These are phyloP conservation scores for Bolinopsis microptera DNA, from an alignment of 37 sponge, comb jelly and placozoan species.

Conservation along the genomic window DNA sequence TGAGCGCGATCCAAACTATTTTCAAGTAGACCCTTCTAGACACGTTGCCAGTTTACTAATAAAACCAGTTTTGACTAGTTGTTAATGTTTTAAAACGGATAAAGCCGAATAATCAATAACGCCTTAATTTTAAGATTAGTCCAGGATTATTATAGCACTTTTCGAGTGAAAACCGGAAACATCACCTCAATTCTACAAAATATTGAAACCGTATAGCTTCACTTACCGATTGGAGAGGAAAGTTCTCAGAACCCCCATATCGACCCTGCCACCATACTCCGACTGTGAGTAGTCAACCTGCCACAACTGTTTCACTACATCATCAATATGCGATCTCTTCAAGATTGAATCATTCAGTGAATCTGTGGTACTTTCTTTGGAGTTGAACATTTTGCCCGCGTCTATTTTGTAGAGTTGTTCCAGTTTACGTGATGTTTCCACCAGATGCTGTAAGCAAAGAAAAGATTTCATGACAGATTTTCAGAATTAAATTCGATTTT, in stretches of 20 bases:
- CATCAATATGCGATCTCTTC: background rate
- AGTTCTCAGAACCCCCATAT: background rate
- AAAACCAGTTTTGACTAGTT: too few relatives aligned
- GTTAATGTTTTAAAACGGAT: too few relatives aligned
- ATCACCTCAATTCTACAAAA: too few relatives aligned
- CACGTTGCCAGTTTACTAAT: background rate
- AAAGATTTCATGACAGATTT: background rate
- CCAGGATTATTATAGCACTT: too few relatives aligned
- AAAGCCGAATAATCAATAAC: too few relatives aligned
- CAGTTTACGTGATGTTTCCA: background rate
- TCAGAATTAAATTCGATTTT: too few relatives aligned
- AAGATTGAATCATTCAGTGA: background rate
- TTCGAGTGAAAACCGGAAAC: too few relatives aligned
- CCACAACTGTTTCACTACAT: background rate
- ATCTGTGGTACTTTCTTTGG: background rate
- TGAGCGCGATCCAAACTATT: background rate
- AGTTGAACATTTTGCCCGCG: background rate
- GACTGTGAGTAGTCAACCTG: background rate
- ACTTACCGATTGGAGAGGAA: too few relatives aligned
- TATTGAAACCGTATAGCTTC: too few relatives aligned
- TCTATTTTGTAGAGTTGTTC: background rate
- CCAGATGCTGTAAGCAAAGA: background rate
- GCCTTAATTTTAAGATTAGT: too few relatives aligned
- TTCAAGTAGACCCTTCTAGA: background rate
- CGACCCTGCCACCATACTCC: background rate